Evolutionary conservation across 1,140 invertebrate species (phyloP), one percentile per base, ranked within the genome.

Genomic region (Leptopilina clavipes): DNA sequence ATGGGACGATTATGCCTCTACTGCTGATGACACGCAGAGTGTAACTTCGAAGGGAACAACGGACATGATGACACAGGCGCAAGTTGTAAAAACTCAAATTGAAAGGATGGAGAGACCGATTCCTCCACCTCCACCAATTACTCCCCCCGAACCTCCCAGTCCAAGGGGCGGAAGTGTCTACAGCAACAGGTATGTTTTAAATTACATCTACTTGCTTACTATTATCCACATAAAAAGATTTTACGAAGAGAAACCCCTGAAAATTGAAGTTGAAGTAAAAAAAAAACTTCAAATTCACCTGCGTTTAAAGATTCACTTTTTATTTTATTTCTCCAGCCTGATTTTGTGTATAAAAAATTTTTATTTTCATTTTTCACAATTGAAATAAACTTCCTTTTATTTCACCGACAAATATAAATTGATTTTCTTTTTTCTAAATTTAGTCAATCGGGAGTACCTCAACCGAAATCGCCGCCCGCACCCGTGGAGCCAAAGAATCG

Each of bases 111-210:
- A 90, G 78, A 86, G 89, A 6, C 93, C 93, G 7, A 89, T 92
- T 19, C 94, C 94, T 6, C 93, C 95, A 0, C 95, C 95, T 3
- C 95, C 95, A 0, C 94, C 94, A 0, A 91, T 92, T 8, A 91
- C 94, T 1, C 93, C 93, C 0, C 93, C 93, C 1, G 93, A 93
- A 11, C 92, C 93, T 0, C 92, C 92, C 0, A 91, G 90, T 85
- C 89, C 90, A 0, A 81, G 89, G 75, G 86, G 87, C 37, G 88
- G 88, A 88, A 79, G 93, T 91, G 31, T 93, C 89, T 76, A 91
- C 86, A 92, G 56, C 86, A 92, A 79, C 88, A 89, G 88, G 88
- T 90, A 54, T 54, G 22, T 31, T 73, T 65, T 48, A n/a, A 40
- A 18, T 73, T 71, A 14, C 72, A 52, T 71, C 54, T 59, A 45